These are phyloP conservation scores for Oreocharis arfaki DNA, from an alignment of 2,113 vertebrate species.

Conservation along the genomic window DNA sequence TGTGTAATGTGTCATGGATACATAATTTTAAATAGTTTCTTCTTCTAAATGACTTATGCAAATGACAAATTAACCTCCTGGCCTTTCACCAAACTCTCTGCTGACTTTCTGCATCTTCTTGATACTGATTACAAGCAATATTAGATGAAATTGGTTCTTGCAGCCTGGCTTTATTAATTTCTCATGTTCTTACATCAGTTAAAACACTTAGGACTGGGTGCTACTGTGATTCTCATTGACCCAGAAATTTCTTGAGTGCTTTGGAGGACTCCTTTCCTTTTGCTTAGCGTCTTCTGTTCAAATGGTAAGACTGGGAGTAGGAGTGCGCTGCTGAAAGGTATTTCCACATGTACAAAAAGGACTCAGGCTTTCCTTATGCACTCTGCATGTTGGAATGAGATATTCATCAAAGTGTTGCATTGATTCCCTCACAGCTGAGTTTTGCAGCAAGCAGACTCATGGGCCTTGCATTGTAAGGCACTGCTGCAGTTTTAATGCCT, in stretches of 20 bases:
- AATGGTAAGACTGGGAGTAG: neutral
- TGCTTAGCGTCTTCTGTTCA: neutral
- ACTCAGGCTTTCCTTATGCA: neutral
- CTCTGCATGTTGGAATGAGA: neutral
- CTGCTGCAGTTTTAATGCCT: neutral
- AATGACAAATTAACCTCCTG: conserved; percentile 49
- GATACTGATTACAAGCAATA: neutral
- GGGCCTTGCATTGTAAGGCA: neutral
- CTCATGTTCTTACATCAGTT: neutral
- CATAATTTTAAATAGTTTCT: conserved; percentile 52
- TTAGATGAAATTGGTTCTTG: conserved; percentile 4
- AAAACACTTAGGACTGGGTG: neutral
- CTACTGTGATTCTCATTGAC: neutral
- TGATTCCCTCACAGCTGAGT: neutral
- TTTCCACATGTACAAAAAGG: neutral
- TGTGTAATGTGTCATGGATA: conserved; percentile 44
- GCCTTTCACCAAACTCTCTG: conserved; percentile 28
- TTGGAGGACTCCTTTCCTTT: neutral
- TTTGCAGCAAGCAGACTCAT: neutral
- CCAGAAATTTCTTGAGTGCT: neutral
- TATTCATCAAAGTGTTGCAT: neutral
- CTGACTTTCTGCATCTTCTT: neutral
- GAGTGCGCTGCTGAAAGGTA: neutral
- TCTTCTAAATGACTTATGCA: conserved; percentile 49
- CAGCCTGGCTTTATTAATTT: conserved; percentile 28